A percentile compares a stretch with the other conserved stretches of the same genome.
Evolutionary conservation across 2,888 invertebrate genomes (phyloP).

Genomic region (Stenolophus ochropezus): DNA sequence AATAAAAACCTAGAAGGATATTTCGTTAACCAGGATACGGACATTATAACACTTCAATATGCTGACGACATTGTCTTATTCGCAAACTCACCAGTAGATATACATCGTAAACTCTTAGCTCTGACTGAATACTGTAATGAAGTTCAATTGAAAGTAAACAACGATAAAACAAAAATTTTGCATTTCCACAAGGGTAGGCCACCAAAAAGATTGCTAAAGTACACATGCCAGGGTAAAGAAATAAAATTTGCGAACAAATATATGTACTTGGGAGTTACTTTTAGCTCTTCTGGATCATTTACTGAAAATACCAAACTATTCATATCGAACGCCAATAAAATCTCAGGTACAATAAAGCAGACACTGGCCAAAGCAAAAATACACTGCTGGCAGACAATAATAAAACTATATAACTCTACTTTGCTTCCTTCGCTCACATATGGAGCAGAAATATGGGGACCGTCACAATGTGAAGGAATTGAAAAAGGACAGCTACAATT

Average conservation of each 20-base stretch:
- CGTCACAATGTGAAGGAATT: background rate
- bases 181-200: conserved; percentile 13
- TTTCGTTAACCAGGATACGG: background rate
- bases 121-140: conserved; percentile 22
- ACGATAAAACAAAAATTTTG: conserved; percentile 9
- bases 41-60: conserved; percentile 1
- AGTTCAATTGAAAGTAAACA: conserved; percentile 10
- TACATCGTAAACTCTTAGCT: background rate
- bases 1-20: conserved; percentile 1
- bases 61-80: too few species aligned
- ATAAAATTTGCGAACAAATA: conserved; percentile 21
- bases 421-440: background rate
- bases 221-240: conserved; percentile 22
- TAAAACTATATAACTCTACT: background rate
- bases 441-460: conserved; percentile 27
- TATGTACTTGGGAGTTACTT: conserved; percentile 15
- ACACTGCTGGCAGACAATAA: conserved; percentile 2
- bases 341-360: conserved; percentile 6
- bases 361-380: conserved; percentile 26
- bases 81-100: too few species aligned
- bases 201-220: background rate
- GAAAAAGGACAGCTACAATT: conserved; percentile 1
- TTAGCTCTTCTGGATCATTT: background rate
- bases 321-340: background rate
- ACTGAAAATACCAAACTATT: too few species aligned